Evolutionary conservation across 2,113 vertebrate species (phyloP), one percentile per base, ranked within the genome.

Genomic region (Dipodomys stephensi): DNA sequence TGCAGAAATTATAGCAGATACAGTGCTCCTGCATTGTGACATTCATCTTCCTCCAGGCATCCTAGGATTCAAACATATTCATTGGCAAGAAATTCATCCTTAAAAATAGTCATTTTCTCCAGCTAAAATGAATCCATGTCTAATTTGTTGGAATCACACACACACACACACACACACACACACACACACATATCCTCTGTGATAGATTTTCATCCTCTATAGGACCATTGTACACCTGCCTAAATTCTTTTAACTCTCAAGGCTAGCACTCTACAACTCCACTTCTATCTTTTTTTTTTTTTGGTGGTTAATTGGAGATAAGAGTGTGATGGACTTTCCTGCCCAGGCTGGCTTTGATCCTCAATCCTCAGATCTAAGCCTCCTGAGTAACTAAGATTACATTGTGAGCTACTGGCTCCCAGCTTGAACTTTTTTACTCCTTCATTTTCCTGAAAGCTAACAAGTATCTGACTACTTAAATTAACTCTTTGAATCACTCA

Each of bases 41-140:
- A 2, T 60, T 25, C 15, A 4, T n/a, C 46, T 60, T 83, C 32
- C 20, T 28, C 32, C 49, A 46, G 57, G n/a, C 46, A 67, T 71
- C 62, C 69, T 30, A 23, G 30, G 2, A 85, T 73, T 65, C 35
- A 62, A 10, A 10, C 76, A 7, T 78, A 16, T 39, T 71, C 15
- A 10, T 53, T 46, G 49, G 6, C 44, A 74, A 46, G 46, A 88
- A 74, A 16, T 64, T 87, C 30, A 81, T 92, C 84, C 60, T 95
- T 83, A 69, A 25, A 15, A 53, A 62, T 67, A 69, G 16, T 65
- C 27, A 68, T 73, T 90, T 49, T 83, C 22, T 90, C 27, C 19
- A 60, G 32, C 87, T 86, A 64, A 62, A 88, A 8, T 68, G 20
- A 69, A 53, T 88, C 27, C 25, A 18, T 79, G 90, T 94, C 87